Evolutionary conservation across 1,140 invertebrate genomes (phyloP), one percentile per base, ranked within the genome.

Genomic region (Neodiprion virginianus): DNA sequence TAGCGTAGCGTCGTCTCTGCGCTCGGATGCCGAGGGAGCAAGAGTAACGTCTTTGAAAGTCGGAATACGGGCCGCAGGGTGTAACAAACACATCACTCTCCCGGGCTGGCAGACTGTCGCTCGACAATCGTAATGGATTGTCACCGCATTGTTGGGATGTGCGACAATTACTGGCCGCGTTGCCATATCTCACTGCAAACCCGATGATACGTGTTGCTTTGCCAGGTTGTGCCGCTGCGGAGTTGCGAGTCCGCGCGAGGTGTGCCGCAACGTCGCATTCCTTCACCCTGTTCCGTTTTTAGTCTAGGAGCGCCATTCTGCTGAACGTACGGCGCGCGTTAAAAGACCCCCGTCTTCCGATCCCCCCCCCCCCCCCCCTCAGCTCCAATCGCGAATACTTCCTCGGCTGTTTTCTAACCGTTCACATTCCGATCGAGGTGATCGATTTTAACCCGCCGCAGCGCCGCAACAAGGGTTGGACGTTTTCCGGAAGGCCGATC

Each of bases 231-330:
- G 48, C 48, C 7, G 14, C 8, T 17, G 17, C 4, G 48, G 28
- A 12, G 5, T 49, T 14, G 70, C 48, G 10, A 28, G 67, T 11
- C 10, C 74, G 78, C 76, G 78, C 80, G 83, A 87, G 84, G 83
- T 85, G 84, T 84, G 80, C 82, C 80, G 82, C 83, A 85, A 85
- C 82, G 82, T 81, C 85, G 83, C 85, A 87, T 87, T 87, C 86
- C 84, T 83, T 79, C 77, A 78, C 72, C 83, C 82, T 87, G 86
- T 87, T 85, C 84, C 81, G 85, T 87, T 86, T 86, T 87, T 87
- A 86, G 86, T 86, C 84, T 85, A 86, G 83, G 84, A 86, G 79
- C 76, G 80, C 81, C 83, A 86, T 86, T 86, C 85, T 86, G 86
- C 84, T 86, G 86, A 83, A 84, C 81, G 84, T 40, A 40, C 85